A percentile compares a stretch with the other conserved stretches of the same genome.
These are phyloP conservation scores for Gryon sp. DNA, from an alignment of 1,140 invertebrate genomes.

Conservation along the genomic window DNA sequence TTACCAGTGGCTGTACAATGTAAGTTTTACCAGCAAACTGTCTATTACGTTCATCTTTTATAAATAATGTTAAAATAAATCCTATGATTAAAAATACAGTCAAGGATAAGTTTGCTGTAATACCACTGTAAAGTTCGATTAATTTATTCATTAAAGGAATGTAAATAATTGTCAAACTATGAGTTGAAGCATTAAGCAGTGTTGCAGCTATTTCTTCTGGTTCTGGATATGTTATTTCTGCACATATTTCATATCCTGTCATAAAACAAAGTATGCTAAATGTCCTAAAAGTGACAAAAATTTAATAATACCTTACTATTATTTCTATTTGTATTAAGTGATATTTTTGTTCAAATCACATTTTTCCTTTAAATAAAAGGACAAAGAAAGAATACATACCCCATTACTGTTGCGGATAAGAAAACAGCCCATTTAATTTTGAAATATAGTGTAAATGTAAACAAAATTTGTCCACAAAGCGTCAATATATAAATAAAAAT, in stretches of 20 bases:
- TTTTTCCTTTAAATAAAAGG: too few species aligned
- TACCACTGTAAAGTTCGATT: slow-evolving; percentile 36
- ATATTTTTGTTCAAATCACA: too few species aligned
- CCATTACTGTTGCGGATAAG: slow-evolving; percentile 42
- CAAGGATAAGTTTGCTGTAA: slow-evolving; percentile 38
- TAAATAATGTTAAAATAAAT: slow-evolving; percentile 25
- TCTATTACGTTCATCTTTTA: slow-evolving; percentile 53
- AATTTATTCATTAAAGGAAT: slow-evolving; percentile 50
- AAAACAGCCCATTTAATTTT: slow-evolving; percentile 62
- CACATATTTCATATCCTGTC: slow-evolving; percentile 85
- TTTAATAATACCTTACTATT: too few species aligned
- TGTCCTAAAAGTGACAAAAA: slow-evolving; percentile 76
- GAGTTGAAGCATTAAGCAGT: slow-evolving; percentile 82
- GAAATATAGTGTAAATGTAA: slow-evolving; percentile 81
- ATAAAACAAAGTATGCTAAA: slow-evolving; percentile 86
- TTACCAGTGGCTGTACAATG: not conserved
- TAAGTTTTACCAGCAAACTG: slow-evolving; percentile 42
- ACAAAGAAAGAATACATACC: too few species aligned
- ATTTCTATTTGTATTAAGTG: too few species aligned
- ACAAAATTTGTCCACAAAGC: slow-evolving; percentile 82
- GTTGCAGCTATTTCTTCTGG: slow-evolving; percentile 83
- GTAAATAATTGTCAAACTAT: slow-evolving; percentile 72
- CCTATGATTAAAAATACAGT: slow-evolving; percentile 31
- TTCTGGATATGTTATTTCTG: slow-evolving; percentile 86
- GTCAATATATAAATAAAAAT: slow-evolving; percentile 82